These are phyloP conservation scores for Silurus lanzhouensis DNA, from an alignment of 2,797 vertebrate species.

Conservation along the genomic window DNA sequence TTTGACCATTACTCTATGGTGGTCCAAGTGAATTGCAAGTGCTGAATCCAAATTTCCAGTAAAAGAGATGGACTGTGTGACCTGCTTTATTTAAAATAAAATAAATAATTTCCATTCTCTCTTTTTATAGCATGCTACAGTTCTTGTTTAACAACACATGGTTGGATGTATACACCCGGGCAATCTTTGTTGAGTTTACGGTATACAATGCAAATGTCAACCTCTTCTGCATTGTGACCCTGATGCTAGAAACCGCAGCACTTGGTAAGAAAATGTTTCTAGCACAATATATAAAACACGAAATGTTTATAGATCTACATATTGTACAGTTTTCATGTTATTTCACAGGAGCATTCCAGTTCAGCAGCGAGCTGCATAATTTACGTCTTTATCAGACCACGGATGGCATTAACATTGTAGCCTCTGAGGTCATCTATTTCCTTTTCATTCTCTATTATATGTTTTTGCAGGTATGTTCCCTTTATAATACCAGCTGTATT, in stretches of 20 bases:
- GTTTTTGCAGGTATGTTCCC: slow-evolving; percentile 84
- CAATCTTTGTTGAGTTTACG: slow-evolving; percentile 91
- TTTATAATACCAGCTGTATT: neutral
- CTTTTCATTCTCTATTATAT: slow-evolving; percentile 93
- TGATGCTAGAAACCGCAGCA: slow-evolving; percentile 88
- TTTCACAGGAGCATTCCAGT: slow-evolving; percentile 84
- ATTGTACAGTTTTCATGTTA: neutral
- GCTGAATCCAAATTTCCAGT: neutral
- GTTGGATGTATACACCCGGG: slow-evolving; percentile 89
- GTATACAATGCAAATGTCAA: slow-evolving; percentile 96
- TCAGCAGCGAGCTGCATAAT: slow-evolving; percentile 80
- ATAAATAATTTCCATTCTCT: neutral
- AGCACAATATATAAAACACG: neutral
- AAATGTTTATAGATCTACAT: neutral
- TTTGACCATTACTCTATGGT: neutral
- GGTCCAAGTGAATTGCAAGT: neutral
- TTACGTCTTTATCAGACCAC: slow-evolving; percentile 88
- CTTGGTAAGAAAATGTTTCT: slow-evolving; percentile 73
- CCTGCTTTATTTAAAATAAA: neutral
- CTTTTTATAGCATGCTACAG: slow-evolving; percentile 78
- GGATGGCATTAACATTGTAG: slow-evolving; percentile 84
- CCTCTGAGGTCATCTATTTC: slow-evolving; percentile 87
- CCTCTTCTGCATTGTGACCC: slow-evolving; percentile 88
- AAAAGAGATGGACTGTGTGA: neutral
- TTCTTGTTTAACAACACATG: slow-evolving; percentile 86